Evolutionary conservation across 2,797 vertebrate species (phyloP).

Genomic region (Xyrichtys novacula): DNA sequence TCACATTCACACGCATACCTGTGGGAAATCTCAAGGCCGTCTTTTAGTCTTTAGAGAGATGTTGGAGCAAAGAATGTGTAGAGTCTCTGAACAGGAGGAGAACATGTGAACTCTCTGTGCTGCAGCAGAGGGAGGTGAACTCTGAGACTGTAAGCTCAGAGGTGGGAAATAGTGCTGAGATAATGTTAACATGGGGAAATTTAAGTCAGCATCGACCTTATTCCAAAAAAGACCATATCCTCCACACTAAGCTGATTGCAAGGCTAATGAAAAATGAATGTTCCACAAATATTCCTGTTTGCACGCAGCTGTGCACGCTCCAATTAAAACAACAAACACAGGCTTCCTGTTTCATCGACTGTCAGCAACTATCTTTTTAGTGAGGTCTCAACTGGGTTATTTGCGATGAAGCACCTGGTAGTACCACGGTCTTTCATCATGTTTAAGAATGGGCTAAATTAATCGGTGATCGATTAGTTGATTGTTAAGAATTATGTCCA

Average conservation of each 20-base stretch:
- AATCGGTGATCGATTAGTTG: too few species aligned
- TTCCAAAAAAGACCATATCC: not conserved
- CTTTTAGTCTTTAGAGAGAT: conserved; percentile 23
- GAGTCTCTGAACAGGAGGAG: conserved; percentile 12
- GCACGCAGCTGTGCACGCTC: not conserved
- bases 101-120: conserved; percentile 8
- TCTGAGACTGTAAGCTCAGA: not conserved
- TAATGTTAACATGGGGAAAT: not conserved
- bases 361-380: not conserved
- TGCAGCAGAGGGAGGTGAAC: not conserved
- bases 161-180: not conserved
- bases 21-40: conserved; percentile 32
- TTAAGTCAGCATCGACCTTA: not conserved
- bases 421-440: not conserved
- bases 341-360: not conserved
- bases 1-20: conserved; percentile 26
- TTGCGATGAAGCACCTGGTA: not conserved
- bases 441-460: not conserved
- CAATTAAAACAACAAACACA: not conserved
- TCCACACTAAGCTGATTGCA: not conserved
- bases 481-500: too few species aligned
- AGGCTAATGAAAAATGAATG: not conserved
- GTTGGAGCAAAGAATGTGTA: not conserved
- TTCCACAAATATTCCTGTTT: not conserved
- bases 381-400: not conserved